Evolutionary conservation across 2,797 vertebrate genomes (phyloP).

Genomic region (Anabacerthia variegaticeps): DNA sequence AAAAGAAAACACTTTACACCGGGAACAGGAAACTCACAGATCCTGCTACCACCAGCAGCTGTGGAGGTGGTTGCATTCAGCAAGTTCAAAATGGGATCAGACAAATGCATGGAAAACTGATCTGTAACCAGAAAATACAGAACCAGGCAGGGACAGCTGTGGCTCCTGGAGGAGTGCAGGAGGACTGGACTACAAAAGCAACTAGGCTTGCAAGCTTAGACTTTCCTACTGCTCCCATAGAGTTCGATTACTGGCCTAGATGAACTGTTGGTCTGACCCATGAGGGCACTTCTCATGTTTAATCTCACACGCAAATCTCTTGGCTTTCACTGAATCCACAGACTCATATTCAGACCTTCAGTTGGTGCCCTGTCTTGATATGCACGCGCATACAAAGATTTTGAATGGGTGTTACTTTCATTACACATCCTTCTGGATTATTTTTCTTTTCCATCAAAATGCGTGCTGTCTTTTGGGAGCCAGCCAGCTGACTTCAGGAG

Average conservation of each 20-base stretch:
- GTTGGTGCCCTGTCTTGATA: background rate
- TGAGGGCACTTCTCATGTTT: background rate
- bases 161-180: background rate
- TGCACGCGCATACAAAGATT: background rate
- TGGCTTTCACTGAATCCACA: background rate
- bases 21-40: too few species aligned
- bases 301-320: background rate
- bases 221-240: background rate
- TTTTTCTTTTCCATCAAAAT: background rate
- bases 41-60: too few species aligned
- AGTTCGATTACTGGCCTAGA: background rate
- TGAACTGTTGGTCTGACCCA: background rate
- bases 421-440: background rate
- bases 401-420: background rate
- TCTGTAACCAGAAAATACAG: too few species aligned
- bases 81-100: too few species aligned
- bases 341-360: background rate
- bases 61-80: too few species aligned
- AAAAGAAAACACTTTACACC: too few species aligned
- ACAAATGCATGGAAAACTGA: too few species aligned
- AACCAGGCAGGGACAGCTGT: background rate
- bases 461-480: background rate
- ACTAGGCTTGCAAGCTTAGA: background rate
- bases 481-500: conserved; percentile 18
- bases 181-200: background rate